A percentile compares a stretch with the other conserved stretches of the same genome.
Evolutionary conservation across 2,797 vertebrate species (phyloP).

Genomic region (Sebastes goodei): DNA sequence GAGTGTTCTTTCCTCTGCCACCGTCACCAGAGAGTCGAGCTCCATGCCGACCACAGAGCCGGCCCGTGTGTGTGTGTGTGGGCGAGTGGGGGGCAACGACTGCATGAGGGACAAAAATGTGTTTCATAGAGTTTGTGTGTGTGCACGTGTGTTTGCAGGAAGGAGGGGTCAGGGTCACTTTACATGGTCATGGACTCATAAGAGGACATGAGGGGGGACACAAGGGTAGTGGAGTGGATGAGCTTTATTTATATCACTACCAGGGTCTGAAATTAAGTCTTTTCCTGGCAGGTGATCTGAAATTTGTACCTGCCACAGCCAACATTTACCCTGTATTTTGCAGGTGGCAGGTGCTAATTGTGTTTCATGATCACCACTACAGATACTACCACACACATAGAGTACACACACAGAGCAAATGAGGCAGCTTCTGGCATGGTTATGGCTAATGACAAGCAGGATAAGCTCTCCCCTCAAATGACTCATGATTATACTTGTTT

Average conservation of each 20-base stretch:
- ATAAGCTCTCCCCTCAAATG: slow-evolving; percentile 40
- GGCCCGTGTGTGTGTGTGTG: neutral
- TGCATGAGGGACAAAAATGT: neutral
- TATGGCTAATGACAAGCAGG: slow-evolving; percentile 37
- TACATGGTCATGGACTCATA: slow-evolving; percentile 34
- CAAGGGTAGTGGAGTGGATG: neutral
- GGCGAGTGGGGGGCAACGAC: slow-evolving; percentile 13
- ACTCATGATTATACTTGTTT: slow-evolving; percentile 63
- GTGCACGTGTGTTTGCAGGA: slow-evolving; percentile 22
- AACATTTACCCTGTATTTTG: no score
- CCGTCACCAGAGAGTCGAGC: neutral
- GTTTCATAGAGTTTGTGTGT: neutral
- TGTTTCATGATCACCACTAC: neutral
- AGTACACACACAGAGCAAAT: slow-evolving; percentile 16
- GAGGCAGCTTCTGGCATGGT: slow-evolving; percentile 18
- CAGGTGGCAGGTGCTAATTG: no score
- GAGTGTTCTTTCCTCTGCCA: no score
- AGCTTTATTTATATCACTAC: slow-evolving; percentile 14
- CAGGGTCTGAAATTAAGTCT: no score
- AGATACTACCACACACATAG: slow-evolving; percentile 24
- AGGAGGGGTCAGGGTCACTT: slow-evolving; percentile 47
- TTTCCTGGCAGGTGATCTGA: no score
- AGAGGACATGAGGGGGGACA: slow-evolving; percentile 5
- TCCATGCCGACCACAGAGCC: no score
- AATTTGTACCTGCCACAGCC: no score